phyloP scores from a whole-genome alignment of 1,140 invertebrate genomes.

The Argopecten irradians region DNA sequence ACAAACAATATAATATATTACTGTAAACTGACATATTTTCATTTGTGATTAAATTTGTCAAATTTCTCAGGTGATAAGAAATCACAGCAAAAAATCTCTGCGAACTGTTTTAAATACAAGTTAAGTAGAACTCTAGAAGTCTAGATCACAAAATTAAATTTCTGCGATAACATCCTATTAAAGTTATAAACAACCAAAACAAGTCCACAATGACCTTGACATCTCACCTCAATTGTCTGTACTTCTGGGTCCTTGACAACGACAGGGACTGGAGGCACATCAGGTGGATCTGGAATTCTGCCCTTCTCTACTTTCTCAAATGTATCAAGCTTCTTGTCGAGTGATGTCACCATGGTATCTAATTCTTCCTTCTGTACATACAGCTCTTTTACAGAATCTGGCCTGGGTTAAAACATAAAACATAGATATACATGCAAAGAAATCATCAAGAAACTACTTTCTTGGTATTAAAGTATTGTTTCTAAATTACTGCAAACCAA shows the following conservation, averaged over 20 bases:
- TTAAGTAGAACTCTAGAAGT: not conserved
- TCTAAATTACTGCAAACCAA: not conserved
- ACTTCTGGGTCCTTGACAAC: slow-evolving; percentile 66
- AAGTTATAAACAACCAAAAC: not conserved
- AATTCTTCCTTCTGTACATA: slow-evolving; percentile 66
- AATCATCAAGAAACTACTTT: too few relatives aligned
- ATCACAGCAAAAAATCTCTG: not conserved
- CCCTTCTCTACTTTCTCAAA: slow-evolving; percentile 66
- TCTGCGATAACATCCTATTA: not conserved
- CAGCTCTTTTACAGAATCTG: slow-evolving; percentile 70
- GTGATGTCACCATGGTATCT: slow-evolving; percentile 63
- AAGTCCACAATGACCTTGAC: not conserved
- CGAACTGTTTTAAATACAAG: not conserved
- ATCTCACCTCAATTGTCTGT: slow-evolving; percentile 67
- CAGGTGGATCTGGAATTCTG: slow-evolving; percentile 62
- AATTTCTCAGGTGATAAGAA: not conserved
- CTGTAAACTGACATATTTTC: too few relatives aligned
- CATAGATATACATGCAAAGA: not conserved
- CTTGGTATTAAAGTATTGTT: not conserved
- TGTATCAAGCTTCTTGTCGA: slow-evolving; percentile 66
- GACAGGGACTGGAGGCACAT: slow-evolving; percentile 54
- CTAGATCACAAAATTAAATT: too few relatives aligned
- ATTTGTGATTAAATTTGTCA: not conserved
- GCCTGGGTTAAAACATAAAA: slow-evolving; percentile 46
- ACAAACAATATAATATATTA: too few relatives aligned